Conservation (phyloP, 2,797 vertebrate species). For the Cheirogaleus major region DNA sequence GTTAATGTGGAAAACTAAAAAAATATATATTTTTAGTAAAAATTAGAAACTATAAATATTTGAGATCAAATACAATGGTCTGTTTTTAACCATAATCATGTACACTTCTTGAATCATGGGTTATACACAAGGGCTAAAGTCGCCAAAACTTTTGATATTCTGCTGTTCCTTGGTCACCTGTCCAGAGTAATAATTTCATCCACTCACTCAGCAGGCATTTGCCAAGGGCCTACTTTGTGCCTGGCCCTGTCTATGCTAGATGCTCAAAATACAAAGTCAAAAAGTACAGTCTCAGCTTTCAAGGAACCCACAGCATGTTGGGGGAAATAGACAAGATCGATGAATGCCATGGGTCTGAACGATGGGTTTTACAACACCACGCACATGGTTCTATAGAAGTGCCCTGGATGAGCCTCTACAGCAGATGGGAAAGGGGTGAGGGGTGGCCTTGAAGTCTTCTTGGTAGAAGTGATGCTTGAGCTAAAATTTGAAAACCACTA, state of each 20-base stretch:
- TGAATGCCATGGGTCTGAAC: background rate
- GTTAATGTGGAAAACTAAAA: conserved; percentile 26
- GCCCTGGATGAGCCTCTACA: background rate
- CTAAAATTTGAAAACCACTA: background rate
- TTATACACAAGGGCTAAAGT: background rate
- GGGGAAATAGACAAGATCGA: background rate
- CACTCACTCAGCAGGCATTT: background rate
- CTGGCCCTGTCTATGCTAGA: background rate
- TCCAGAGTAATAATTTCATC: background rate
- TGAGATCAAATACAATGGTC: background rate
- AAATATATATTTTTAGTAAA: background rate
- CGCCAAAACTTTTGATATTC: background rate
- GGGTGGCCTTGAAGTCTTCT: background rate
- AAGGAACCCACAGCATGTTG: background rate
- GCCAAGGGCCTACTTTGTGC: background rate
- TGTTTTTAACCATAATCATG: background rate
- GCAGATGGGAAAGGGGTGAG: background rate
- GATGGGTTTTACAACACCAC: background rate
- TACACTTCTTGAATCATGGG: background rate
- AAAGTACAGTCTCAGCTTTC: background rate
- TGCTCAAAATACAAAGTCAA: background rate
- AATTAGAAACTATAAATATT: background rate
- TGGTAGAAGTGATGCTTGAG: background rate
- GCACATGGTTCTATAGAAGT: background rate
- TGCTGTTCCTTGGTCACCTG: background rate